A percentile compares a stretch with the other conserved stretches of the same genome.
Evolutionary conservation across 2,888 invertebrate genomes (phyloP).

Genomic region (Eristalis tenax): DNA sequence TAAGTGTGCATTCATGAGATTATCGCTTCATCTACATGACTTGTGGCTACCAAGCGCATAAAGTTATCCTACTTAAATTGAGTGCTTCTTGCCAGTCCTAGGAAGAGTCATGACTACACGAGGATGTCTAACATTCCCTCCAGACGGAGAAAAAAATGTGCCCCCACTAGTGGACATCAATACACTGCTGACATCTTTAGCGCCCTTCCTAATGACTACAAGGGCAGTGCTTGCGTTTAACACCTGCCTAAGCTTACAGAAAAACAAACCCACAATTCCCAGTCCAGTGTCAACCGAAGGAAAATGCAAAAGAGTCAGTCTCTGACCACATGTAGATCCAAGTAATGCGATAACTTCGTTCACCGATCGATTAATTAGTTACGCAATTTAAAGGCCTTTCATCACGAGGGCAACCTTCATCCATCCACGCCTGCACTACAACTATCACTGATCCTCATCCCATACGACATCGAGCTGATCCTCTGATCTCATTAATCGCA

Average conservation of each 20-base stretch:
- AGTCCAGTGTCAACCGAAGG: too few relatives aligned
- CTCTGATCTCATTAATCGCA: conserved; percentile 36
- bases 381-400: not conserved
- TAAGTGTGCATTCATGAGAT: not conserved
- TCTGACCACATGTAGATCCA: not conserved
- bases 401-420: not conserved
- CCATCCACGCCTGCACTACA: not conserved
- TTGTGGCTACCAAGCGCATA: not conserved
- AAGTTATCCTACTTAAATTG: too few relatives aligned
- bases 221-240: too few relatives aligned
- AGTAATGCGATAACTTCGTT: not conserved
- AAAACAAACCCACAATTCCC: too few relatives aligned
- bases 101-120: not conserved
- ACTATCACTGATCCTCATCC: not conserved
- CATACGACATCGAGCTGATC: not conserved
- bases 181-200: not conserved
- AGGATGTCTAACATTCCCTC: not conserved
- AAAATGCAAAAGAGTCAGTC: not conserved
- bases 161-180: not conserved
- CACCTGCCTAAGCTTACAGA: not conserved
- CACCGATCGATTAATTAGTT: not conserved
- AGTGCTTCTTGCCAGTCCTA: not conserved
- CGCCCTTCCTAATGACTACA: too few relatives aligned
- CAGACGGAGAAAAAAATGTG: not conserved
- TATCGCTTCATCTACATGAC: not conserved